Percentiles rank a stretch among this genome's conserved stretches.
phyloP scores from a whole-genome alignment of 2,888 invertebrate species.

The Mythimna impura region DNA sequence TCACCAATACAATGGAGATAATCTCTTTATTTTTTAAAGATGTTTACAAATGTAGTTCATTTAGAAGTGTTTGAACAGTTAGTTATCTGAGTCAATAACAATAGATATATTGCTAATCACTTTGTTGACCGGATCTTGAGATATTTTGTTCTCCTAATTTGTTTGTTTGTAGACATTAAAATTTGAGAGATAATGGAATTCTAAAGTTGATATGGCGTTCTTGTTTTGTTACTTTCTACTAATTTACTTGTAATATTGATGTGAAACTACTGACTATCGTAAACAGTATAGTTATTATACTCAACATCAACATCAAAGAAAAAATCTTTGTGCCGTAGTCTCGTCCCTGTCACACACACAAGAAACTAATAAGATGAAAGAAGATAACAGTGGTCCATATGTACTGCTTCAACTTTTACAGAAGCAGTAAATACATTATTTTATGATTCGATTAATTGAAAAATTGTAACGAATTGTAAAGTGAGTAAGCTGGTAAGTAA shows the following conservation, averaged over 20 bases:
- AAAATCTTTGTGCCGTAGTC: neutral
- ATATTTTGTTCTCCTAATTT: constrained; percentile 40
- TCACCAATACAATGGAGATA: constrained; percentile 72
- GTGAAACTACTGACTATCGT: neutral
- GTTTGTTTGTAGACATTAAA: constrained; percentile 50
- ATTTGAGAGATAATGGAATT: constrained; percentile 23
- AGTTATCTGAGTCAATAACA: constrained; percentile 52
- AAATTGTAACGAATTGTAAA: too few relatives aligned
- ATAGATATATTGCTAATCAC: constrained; percentile 70
- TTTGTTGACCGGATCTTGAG: constrained; percentile 70
- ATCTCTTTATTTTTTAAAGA: constrained; percentile 63
- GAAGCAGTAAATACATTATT: too few relatives aligned
- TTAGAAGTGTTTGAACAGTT: constrained; percentile 42
- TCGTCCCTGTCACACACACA: constrained; percentile 15
- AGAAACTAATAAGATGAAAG: too few relatives aligned
- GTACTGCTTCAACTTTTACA: neutral
- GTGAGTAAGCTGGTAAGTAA: too few relatives aligned
- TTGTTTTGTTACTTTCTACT: constrained; percentile 25
- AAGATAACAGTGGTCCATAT: neutral
- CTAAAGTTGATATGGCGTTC: constrained; percentile 4
- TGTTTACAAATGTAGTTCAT: constrained; percentile 47
- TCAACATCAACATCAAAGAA: neutral
- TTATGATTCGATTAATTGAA: too few relatives aligned
- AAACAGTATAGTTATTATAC: too few relatives aligned
- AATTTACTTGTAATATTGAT: neutral